Evolutionary conservation across 2,797 vertebrate genomes (phyloP).

Genomic region (Galago senegalensis): DNA sequence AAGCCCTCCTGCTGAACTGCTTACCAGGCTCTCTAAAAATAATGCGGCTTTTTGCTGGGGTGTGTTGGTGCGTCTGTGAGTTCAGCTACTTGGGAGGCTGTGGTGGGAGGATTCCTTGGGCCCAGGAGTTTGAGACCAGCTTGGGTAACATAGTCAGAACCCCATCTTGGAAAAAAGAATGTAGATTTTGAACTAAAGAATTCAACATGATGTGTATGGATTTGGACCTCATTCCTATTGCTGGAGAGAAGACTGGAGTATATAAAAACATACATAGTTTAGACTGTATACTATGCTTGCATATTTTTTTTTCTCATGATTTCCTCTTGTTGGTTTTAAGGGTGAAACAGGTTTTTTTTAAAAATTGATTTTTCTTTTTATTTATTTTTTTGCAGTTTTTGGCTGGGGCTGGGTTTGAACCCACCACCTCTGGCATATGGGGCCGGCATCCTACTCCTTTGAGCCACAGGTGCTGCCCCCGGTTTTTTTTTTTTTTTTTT

Average conservation of each 20-base stretch:
- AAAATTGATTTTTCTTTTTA: no score
- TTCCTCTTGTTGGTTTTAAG: not conserved
- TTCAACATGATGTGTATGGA: not conserved
- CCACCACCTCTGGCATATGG: no score
- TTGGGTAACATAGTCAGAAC: not conserved
- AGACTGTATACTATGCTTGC: not conserved
- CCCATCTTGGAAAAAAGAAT: not conserved
- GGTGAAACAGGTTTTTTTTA: not conserved
- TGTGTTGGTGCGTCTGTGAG: not conserved
- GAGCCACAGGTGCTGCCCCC: no score
- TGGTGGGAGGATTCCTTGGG: not conserved
- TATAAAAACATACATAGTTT: not conserved
- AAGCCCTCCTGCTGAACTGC: not conserved
- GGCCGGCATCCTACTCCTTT: no score
- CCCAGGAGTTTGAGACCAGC: not conserved
- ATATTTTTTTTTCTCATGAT: not conserved
- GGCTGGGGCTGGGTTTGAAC: no score
- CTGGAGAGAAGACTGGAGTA: not conserved
- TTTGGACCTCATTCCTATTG: not conserved
- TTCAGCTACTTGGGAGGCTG: not conserved
- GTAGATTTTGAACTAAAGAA: not conserved
- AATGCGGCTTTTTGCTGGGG: not conserved
- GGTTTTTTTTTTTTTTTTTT: no score
- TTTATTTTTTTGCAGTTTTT: no score
- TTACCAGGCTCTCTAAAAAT: slow-evolving; percentile 4